A percentile compares a stretch with the other conserved stretches of the same genome.
phyloP scores from a whole-genome alignment of 2,113 vertebrate species.

The Campylorhamphus procurvoides region DNA sequence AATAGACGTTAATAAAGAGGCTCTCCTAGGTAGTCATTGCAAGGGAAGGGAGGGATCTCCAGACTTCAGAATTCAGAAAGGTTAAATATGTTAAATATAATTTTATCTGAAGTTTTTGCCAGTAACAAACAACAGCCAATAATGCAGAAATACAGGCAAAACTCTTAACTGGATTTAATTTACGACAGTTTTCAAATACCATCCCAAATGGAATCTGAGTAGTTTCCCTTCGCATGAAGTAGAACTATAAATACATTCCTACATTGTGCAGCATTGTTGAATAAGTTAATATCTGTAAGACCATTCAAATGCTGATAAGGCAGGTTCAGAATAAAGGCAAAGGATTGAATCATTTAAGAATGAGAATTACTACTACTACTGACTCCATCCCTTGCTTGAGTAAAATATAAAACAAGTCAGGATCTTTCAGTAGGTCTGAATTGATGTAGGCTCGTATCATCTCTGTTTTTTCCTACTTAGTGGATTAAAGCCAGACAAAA shows the following conservation, averaged over 20 bases:
- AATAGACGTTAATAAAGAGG: not conserved
- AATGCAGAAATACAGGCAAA: not conserved
- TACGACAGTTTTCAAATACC: not conserved
- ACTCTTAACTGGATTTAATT: not conserved
- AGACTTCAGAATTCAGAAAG: not conserved
- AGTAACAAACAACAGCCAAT: not conserved
- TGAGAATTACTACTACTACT: not conserved
- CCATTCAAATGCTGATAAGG: not conserved
- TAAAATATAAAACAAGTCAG: not conserved
- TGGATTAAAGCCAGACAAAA: not conserved
- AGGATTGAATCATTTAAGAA: not conserved
- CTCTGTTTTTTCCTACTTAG: not conserved
- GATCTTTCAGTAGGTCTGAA: not conserved
- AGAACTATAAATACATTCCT: not conserved
- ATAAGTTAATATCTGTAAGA: not conserved
- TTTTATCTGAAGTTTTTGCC: not conserved
- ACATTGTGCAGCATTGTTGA: not conserved
- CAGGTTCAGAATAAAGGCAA: not conserved
- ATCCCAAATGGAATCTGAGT: not conserved
- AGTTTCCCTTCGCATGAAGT: not conserved
- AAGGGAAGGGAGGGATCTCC: not conserved
- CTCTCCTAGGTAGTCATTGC: not conserved
- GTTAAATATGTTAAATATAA: not conserved
- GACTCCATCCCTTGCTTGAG: not conserved
- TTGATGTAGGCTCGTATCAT: accelerated